Percentiles rank a stretch among this genome's conserved stretches.
phyloP scores from a whole-genome alignment of 23 tunicate genomes.

The Halocynthia aurantium region DNA sequence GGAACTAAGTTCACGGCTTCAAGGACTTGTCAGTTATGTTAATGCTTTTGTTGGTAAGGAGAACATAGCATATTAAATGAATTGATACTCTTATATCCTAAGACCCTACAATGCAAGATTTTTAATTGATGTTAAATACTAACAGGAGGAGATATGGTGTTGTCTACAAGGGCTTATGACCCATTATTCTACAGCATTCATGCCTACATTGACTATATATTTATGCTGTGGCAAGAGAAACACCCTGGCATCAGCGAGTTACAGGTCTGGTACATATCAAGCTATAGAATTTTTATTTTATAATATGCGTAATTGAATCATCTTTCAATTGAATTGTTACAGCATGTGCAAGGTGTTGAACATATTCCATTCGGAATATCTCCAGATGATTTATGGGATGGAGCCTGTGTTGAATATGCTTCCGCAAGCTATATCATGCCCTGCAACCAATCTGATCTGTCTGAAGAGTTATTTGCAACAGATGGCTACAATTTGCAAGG shows the following conservation, averaged over 20 bases:
- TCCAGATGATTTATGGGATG: slow-evolving; percentile 45
- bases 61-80: not conserved
- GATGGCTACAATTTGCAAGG: slow-evolving; percentile 83
- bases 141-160: slow-evolving; percentile 72
- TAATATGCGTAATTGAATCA: not conserved
- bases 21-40: slow-evolving; percentile 35
- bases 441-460: slow-evolving; percentile 38
- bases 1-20: slow-evolving; percentile 38
- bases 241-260: slow-evolving; percentile 28
- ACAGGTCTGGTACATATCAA: slow-evolving; percentile 17
- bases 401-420: slow-evolving; percentile 55
- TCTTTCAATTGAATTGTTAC: not conserved
- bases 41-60: slow-evolving; percentile 50
- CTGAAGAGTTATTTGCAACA: slow-evolving; percentile 31
- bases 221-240: slow-evolving; percentile 57
- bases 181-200: slow-evolving; percentile 72
- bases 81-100: not conserved
- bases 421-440: slow-evolving; percentile 17
- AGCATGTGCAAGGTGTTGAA: slow-evolving; percentile 15
- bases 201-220: slow-evolving; percentile 66
- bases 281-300: too few relatives aligned
- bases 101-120: not conserved
- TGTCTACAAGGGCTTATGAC: slow-evolving; percentile 59
- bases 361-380: slow-evolving; percentile 31
- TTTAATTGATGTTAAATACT: not conserved